A percentile compares a stretch with the other conserved stretches of the same genome.
Evolutionary conservation across 2,113 vertebrate genomes (phyloP).

Genomic region (rabbit (Oryctolagus cuniculus)): mOryCun1.1 NC_091433.1:189867001-189867500

Average conservation of each 20-base stretch:
- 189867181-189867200: fast-evolving
- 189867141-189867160: background rate
- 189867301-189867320: constrained; percentile 75
- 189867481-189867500: background rate
- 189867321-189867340: constrained; percentile 61
- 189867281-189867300: constrained; percentile 64
- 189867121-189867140: background rate
- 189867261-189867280: background rate
- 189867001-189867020: no score
- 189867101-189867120: background rate
- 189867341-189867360: constrained; percentile 50
- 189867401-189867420: background rate
- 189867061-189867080: background rate
- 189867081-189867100: background rate
- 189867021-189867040: no score
- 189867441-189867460: constrained; percentile 37
- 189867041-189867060: background rate
- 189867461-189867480: constrained; percentile 52
- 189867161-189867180: fast-evolving
- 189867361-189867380: constrained; percentile 53
- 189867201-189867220: background rate
- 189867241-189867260: background rate
- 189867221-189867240: fast-evolving
- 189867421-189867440: background rate
- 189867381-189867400: background rate